These are phyloP conservation scores for Conus ventricosus DNA, from an alignment of 1,140 invertebrate genomes.

Conservation along the genomic window DNA sequence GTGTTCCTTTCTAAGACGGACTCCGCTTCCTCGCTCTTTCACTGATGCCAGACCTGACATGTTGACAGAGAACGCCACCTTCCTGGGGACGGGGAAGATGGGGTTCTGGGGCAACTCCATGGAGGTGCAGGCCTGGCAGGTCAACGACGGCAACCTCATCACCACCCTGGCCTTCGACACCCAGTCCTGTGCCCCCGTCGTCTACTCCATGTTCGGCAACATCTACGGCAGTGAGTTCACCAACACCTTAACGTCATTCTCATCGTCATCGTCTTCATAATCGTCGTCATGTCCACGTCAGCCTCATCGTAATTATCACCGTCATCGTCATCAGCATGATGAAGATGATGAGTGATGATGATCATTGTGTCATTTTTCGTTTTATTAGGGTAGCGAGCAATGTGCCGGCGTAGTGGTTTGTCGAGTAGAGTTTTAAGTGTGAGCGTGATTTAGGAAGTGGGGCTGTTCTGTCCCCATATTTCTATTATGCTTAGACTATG, in stretches of 20 bases:
- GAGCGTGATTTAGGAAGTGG: background rate
- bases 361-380: too few relatives aligned
- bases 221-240: background rate
- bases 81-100: background rate
- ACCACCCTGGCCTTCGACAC: background rate
- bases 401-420: too few relatives aligned
- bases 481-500: background rate
- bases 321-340: background rate
- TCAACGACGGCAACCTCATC: background rate
- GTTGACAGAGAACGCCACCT: background rate
- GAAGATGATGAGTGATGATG: too few relatives aligned
- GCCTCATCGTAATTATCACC: background rate
- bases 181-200: background rate
- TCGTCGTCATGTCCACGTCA: background rate
- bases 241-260: too few relatives aligned
- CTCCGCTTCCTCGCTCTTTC: too few relatives aligned
- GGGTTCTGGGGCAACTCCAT: background rate
- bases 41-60: too few relatives aligned
- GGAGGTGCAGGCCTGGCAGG: background rate
- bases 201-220: conserved; percentile 3
- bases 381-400: too few relatives aligned
- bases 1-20: background rate
- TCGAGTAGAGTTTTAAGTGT: background rate
- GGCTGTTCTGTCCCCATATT: background rate
- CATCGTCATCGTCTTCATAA: too few relatives aligned